These are phyloP conservation scores for Egretta garzetta DNA, from an alignment of 2,113 vertebrate species.

Conservation along the genomic window DNA sequence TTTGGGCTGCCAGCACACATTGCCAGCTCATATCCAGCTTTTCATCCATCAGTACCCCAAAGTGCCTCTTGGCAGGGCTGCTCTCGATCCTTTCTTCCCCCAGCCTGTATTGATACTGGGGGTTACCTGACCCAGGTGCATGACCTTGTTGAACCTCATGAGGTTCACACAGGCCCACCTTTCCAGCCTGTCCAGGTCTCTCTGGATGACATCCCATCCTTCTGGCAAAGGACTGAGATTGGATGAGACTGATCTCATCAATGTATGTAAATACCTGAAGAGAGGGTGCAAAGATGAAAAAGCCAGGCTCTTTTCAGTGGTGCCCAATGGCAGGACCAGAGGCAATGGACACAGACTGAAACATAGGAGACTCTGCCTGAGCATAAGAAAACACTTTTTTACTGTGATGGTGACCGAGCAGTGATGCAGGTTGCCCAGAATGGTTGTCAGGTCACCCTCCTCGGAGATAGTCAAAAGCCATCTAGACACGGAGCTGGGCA, in stretches of 20 bases:
- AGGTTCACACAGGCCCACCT: too few relatives aligned
- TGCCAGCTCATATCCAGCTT: too few relatives aligned
- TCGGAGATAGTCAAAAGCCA: neutral
- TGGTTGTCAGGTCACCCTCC: neutral
- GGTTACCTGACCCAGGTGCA: too few relatives aligned
- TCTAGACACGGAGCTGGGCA: fast-evolving
- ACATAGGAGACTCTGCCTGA: neutral
- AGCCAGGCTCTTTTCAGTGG: neutral
- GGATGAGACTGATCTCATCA: neutral
- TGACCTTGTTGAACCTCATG: too few relatives aligned
- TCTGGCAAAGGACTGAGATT: too few relatives aligned
- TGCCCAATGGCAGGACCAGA: neutral
- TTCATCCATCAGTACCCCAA: too few relatives aligned
- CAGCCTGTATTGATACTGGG: too few relatives aligned
- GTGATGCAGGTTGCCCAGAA: neutral
- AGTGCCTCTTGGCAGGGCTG: too few relatives aligned
- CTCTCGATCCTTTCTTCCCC: too few relatives aligned
- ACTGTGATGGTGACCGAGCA: neutral
- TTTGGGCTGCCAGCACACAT: too few relatives aligned
- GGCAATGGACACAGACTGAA: neutral
- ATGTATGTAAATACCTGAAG: neutral
- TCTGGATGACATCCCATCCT: too few relatives aligned
- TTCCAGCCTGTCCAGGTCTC: too few relatives aligned
- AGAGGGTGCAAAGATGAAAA: neutral
- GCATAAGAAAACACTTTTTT: neutral